Conservation (phyloP, 2,888 invertebrate species). For the Amblyjoppa proteus region DNA sequence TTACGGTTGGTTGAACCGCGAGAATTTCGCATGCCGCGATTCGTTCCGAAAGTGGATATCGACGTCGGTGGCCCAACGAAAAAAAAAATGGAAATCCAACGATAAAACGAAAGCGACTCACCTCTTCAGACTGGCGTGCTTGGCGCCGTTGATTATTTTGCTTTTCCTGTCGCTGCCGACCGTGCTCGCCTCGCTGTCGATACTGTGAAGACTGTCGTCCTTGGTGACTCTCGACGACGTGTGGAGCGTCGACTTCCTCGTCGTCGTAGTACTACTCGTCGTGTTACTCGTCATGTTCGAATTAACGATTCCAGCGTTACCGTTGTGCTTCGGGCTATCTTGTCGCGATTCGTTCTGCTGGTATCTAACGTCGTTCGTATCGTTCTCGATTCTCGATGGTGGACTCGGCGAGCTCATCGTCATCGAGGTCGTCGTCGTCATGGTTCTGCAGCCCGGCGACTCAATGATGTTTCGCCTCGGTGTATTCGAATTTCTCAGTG, state of each 20-base stretch:
- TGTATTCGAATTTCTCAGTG: conserved; percentile 64
- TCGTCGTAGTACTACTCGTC: conserved; percentile 80
- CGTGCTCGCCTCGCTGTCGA: conserved; percentile 89
- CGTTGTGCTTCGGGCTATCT: conserved; percentile 82
- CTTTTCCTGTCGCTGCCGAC: conserved; percentile 89
- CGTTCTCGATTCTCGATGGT: conserved; percentile 68
- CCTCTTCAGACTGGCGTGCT: conserved; percentile 91
- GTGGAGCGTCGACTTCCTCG: conserved; percentile 80
- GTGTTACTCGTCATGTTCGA: conserved; percentile 42
- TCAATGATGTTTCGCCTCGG: conserved; percentile 63
- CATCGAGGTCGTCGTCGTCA: conserved; percentile 61
- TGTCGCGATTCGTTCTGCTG: conserved; percentile 68
- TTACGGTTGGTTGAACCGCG: no score
- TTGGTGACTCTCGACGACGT: conserved; percentile 85
- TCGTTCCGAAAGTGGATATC: not conserved
- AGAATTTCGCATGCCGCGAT: no score
- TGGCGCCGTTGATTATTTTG: conserved; percentile 89
- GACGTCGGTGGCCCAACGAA: not conserved
- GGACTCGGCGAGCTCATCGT: conserved; percentile 68
- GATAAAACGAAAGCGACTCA: conserved; percentile 77
- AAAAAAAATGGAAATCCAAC: not conserved
- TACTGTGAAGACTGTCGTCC: conserved; percentile 91
- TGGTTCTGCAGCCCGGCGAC: conserved; percentile 74
- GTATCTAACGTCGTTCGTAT: conserved; percentile 54
- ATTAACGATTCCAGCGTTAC: conserved; percentile 62